Percentiles rank a stretch among this genome's conserved stretches.
Conservation (phyloP, 30 jellyfish, hydroid and myxozoan genomes). For the Nemopilema nomurai region DNA sequence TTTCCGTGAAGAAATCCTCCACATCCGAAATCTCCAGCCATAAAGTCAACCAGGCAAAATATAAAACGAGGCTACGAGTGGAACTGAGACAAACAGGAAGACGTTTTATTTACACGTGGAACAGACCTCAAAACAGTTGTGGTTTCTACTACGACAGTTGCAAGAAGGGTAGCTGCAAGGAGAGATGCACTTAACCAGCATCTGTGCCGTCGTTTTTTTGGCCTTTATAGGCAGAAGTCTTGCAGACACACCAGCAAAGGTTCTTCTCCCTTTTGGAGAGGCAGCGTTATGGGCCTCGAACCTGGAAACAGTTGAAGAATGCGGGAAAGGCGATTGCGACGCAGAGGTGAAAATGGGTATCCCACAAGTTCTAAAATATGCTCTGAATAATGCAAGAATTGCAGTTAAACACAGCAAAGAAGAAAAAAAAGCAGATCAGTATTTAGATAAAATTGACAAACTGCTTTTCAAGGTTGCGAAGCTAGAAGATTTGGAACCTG, state of each 20-base stretch:
- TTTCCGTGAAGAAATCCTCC: too few species aligned
- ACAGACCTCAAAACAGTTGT: background rate
- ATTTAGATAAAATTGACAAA: slow-evolving; percentile 28
- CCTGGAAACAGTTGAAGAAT: slow-evolving; percentile 25
- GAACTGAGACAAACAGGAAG: background rate
- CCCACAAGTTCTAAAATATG: slow-evolving; percentile 49
- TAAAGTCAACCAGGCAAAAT: too few species aligned
- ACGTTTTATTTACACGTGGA: background rate
- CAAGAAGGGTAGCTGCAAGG: background rate
- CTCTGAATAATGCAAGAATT: slow-evolving; percentile 60
- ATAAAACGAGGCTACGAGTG: too few species aligned
- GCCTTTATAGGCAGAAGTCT: background rate
- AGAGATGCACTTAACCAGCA: background rate
- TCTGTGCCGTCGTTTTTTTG: background rate
- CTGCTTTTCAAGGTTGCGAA: slow-evolving; percentile 18
- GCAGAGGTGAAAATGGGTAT: slow-evolving; percentile 39
- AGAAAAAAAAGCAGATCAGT: background rate
- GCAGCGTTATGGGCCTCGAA: slow-evolving; percentile 59
- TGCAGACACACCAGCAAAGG: slow-evolving; percentile 48
- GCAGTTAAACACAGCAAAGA: slow-evolving; percentile 36
- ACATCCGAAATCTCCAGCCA: too few species aligned
- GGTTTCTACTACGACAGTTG: background rate
- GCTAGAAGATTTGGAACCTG: slow-evolving; percentile 24
- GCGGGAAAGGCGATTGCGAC: slow-evolving; percentile 44
- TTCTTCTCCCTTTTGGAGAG: slow-evolving; percentile 56